A percentile compares a stretch with the other conserved stretches of the same genome.
Conservation (phyloP, 2,888 invertebrate species). For the Agrotis segetum region DNA sequence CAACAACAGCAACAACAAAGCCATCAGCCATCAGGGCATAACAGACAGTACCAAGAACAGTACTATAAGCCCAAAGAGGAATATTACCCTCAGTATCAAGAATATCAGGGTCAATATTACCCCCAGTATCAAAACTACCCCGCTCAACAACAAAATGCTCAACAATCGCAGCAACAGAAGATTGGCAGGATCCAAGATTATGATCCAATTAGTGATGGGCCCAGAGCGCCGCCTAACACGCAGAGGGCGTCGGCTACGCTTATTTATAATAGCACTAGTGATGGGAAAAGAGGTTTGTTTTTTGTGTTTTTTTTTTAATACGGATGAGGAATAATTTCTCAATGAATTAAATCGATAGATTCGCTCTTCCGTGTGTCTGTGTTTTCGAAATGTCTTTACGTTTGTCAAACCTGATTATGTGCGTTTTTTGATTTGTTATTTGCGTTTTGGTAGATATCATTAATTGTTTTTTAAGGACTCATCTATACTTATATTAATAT, state of each 20-base stretch:
- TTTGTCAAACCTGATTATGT: too few relatives aligned
- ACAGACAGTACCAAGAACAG: slow-evolving; percentile 70
- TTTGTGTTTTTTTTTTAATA: slow-evolving; percentile 3
- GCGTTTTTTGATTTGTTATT: too few relatives aligned
- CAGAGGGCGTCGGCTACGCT: slow-evolving; percentile 95
- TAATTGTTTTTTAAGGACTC: too few relatives aligned
- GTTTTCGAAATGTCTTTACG: too few relatives aligned
- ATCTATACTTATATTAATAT: too few relatives aligned
- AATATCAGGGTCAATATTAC: slow-evolving; percentile 47
- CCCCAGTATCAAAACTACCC: slow-evolving; percentile 68
- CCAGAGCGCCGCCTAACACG: slow-evolving; percentile 93
- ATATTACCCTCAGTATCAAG: slow-evolving; percentile 70
- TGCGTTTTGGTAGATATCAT: too few relatives aligned
- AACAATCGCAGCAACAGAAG: slow-evolving; percentile 74
- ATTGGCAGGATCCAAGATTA: slow-evolving; percentile 95
- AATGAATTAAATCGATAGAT: background rate
- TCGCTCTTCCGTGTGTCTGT: background rate
- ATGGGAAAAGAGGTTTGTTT: slow-evolving; percentile 83
- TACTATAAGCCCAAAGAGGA: slow-evolving; percentile 58
- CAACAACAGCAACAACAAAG: slow-evolving; percentile 46
- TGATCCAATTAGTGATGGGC: slow-evolving; percentile 94
- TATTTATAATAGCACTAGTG: slow-evolving; percentile 93
- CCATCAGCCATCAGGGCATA: slow-evolving; percentile 58
- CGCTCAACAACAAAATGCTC: slow-evolving; percentile 72
- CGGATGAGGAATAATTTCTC: too few relatives aligned